These are phyloP conservation scores for Nipponacmea schrenckii DNA, from an alignment of 2,888 invertebrate species.

Conservation along the genomic window DNA sequence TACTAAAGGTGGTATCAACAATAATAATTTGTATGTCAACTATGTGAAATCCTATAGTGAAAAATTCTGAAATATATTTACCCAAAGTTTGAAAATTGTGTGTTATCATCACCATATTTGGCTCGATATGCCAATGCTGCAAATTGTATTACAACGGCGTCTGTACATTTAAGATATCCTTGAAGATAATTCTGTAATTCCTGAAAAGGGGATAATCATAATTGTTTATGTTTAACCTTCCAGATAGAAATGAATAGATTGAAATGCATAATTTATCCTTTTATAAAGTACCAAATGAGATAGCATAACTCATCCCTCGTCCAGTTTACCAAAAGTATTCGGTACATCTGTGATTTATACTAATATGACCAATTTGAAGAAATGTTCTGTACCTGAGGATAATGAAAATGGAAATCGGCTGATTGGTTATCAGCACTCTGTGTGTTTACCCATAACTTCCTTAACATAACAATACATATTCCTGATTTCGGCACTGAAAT, in stretches of 20 bases:
- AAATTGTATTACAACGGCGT: conserved; percentile 37
- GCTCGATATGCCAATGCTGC: conserved; percentile 46
- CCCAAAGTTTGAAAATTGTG: conserved; percentile 39
- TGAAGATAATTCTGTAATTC: conserved; percentile 58
- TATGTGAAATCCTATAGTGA: too few relatives aligned
- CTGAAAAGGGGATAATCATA: conserved; percentile 28
- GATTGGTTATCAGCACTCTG: conserved; percentile 44
- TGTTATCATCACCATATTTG: conserved; percentile 42
- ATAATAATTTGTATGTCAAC: too few relatives aligned
- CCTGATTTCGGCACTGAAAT: not conserved
- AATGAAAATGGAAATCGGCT: conserved; percentile 56
- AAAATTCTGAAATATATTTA: conserved; percentile 14
- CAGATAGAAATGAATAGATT: too few relatives aligned
- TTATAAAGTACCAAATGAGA: too few relatives aligned
- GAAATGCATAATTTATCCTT: too few relatives aligned
- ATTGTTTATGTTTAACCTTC: too few relatives aligned
- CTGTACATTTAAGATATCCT: conserved; percentile 50
- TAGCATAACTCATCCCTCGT: too few relatives aligned
- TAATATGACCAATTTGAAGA: not conserved
- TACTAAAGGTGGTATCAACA: too few relatives aligned
- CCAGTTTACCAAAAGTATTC: too few relatives aligned
- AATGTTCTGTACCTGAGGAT: conserved; percentile 45
- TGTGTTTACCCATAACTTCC: conserved; percentile 56
- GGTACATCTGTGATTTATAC: too few relatives aligned
- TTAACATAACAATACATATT: conserved; percentile 39